Base-by-base conservation (phyloP, 1,140 invertebrate genomes). In the Sarcophaga peregrina region DNA sequence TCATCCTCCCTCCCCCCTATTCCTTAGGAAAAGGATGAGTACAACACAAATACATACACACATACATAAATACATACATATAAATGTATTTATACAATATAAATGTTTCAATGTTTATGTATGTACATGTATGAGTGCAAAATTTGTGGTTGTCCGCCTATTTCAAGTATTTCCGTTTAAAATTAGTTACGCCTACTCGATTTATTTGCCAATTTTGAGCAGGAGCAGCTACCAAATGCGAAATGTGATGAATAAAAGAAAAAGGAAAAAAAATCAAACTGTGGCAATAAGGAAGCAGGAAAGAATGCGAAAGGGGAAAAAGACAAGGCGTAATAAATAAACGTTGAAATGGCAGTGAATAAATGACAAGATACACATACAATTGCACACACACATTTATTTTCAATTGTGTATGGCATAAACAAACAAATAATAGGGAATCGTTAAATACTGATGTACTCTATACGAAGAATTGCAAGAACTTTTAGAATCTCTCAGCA, bases 161-260 rank as follows among this genome's bases (percentile, higher is more conserved):
- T 68, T 68, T 68, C 58, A 68, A 68, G 58, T 68, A 17, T 20
- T 68, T 20, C 58, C 58, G 17, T 68, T 68, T 68, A 68, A 68
- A 68, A 68, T 68, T 68, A 68, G 58, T 68, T 68, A 17, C 58
- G 58, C 58, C 58, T 68, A 20, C 58, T 68, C 58, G n/a, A 68
- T 68, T 68, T 68, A 68, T 68, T 68, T 68, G 58, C 11, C 58
- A 68, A 68, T 68, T 68, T 68, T 20, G 58, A 68, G 20, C 58
- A 68, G 58, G n/a, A 37, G 25, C 25, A 37, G 25, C 25, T 37
- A 37, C 25, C 25, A 37, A 37, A 37, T 68, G 17, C 20, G 58
- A 20, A 68, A 68, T 20, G 20, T 20, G 58, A 58, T 58, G 52
- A 68, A 9, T n/a, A 17, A 68, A 68, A 20, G 8, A 20, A 68